A percentile compares a stretch with the other conserved stretches of the same genome.
phyloP scores from a whole-genome alignment of 2,113 vertebrate genomes.

The Himantopus leucocephalus region DNA sequence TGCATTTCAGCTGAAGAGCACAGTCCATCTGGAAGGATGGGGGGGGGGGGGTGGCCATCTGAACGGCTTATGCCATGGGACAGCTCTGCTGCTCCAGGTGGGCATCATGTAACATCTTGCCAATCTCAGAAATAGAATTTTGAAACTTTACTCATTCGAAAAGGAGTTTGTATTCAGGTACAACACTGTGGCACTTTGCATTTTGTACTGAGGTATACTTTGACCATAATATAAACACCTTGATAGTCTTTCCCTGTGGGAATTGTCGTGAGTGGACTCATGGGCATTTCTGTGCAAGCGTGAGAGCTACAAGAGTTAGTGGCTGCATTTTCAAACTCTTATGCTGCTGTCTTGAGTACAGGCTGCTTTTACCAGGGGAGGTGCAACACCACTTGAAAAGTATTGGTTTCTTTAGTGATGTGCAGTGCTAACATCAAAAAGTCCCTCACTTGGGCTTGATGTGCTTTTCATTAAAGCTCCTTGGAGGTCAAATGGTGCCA shows the following conservation, averaged over 20 bases:
- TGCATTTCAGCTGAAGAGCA: not conserved
- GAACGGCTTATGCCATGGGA: not conserved
- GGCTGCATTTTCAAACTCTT: not conserved
- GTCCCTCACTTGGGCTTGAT: not conserved
- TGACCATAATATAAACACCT: not conserved
- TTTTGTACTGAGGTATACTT: not conserved
- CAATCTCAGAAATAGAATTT: not conserved
- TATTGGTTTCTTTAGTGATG: not conserved
- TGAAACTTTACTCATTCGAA: not conserved
- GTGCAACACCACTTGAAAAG: not conserved
- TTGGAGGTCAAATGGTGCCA: not conserved
- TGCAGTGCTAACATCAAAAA: slow-evolving; percentile 20
- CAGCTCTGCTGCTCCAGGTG: not conserved
- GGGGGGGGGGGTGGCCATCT: fast-evolving
- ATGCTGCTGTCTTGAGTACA: not conserved
- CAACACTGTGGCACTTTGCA: not conserved
- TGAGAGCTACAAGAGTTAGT: not conserved
- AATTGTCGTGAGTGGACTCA: not conserved
- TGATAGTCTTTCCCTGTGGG: not conserved
- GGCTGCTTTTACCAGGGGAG: not conserved
- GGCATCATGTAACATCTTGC: not conserved
- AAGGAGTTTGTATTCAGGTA: not conserved
- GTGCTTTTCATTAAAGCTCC: slow-evolving; percentile 45
- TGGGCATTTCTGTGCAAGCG: not conserved
- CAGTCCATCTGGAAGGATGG: not conserved